phyloP scores from a whole-genome alignment of 2,797 vertebrate genomes.

The Eutrigla gurnardus region DNA sequence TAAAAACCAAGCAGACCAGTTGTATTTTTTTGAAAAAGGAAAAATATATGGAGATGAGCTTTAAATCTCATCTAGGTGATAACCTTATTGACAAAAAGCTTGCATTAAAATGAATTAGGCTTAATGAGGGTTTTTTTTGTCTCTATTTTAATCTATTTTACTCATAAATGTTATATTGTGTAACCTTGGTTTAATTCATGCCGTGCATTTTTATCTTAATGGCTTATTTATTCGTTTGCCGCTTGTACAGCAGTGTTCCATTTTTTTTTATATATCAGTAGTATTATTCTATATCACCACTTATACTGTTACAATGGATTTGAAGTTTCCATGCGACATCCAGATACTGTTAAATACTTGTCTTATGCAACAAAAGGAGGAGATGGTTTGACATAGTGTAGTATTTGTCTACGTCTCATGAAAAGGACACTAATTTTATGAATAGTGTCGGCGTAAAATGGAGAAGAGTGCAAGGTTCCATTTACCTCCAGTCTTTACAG shows the following conservation, averaged over 20 bases:
- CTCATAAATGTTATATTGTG: conserved; percentile 47
- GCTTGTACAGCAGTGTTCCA: conserved; percentile 63
- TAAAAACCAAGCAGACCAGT: neutral
- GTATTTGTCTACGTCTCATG: conserved; percentile 16
- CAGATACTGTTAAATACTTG: conserved; percentile 58
- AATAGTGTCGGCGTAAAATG: conserved; percentile 7
- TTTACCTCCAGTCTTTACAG: conserved; percentile 45
- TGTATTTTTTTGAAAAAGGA: conserved; percentile 12
- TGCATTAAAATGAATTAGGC: conserved; percentile 24
- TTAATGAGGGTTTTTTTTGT: conserved; percentile 71
- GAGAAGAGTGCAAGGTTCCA: conserved; percentile 23
- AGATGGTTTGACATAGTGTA: conserved; percentile 16
- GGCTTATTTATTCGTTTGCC: conserved; percentile 77
- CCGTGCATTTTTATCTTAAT: conserved; percentile 64
- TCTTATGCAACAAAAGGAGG: conserved; percentile 70
- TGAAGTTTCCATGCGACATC: conserved; percentile 47
- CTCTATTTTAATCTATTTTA: conserved; percentile 58
- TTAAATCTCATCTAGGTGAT: conserved; percentile 1
- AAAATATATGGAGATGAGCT: conserved; percentile 6
- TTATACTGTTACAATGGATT: conserved; percentile 61
- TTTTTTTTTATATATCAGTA: conserved; percentile 39
- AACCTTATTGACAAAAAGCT: no score
- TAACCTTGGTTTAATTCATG: conserved; percentile 64
- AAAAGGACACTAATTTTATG: conserved; percentile 3
- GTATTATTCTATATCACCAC: conserved; percentile 48